Evolutionary conservation across 1,140 invertebrate species (phyloP), one percentile per base, ranked within the genome.

Genomic region (Caenorhabditis tropicalis): DNA sequence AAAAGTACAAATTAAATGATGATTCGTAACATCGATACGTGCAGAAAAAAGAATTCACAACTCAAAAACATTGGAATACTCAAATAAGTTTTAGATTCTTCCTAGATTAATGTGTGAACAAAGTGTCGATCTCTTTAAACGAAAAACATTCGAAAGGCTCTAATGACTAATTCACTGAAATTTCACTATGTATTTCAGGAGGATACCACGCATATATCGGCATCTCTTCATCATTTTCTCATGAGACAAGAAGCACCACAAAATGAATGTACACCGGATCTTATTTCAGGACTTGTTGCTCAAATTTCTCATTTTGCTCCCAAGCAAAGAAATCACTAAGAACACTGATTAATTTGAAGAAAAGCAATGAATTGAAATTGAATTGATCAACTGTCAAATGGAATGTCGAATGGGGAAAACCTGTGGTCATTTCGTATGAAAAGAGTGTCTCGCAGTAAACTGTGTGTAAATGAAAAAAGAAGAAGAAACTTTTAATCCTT

Each of bases 401-500:
- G 24, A 56, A 29, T 56, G 53, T 27, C 24, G 9, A 56, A 56
- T 10, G 36, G 29, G 19, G 19, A 15, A 33, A 65, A 65, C 58
- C 36, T 21, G 29, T 65, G 58, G 31, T 65, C 29, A 65, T 33
- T 51, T 65, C 31, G 16, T 65, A 33, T 16, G 36, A 33, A 65
- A 33, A 74, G 7, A 29, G 16, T 24, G 19, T 12, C 10, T 56
- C 43, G 33, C 65, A 43, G 43, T n/a, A 74, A 24, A 39, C 2
- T 43, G 65, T 43, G 65, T 31, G n/a, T 10, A 21, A 24, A 24
- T 21, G n/a, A n/a, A 43, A 24, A 43, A 74, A 43, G 43, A 16
- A 24, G 43, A 74, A 31, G n/a, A 27, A 65, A 74, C 65, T 33
- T 43, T 21, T 74, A 74, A 74, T 74, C 65, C 65, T 74, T 43